These are phyloP conservation scores for Drosophila cognata DNA, from an alignment of 2,888 invertebrate species.

Conservation along the genomic window DNA sequence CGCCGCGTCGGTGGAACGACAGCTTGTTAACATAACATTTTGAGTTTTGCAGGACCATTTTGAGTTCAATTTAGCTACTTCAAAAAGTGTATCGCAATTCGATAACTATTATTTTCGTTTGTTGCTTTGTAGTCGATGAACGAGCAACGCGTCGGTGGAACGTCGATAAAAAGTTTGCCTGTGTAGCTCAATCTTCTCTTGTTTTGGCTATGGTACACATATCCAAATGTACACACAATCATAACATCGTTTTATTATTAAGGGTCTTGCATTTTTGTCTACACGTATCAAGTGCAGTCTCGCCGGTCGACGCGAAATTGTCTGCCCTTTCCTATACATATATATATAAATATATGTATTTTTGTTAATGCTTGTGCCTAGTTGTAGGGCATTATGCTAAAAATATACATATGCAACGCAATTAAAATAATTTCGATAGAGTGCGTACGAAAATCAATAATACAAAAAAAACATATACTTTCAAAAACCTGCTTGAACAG, in stretches of 20 bases:
- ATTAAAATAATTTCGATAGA: conserved; percentile 41
- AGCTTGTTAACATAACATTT: conserved; percentile 28
- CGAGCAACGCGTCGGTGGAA: conserved; percentile 30
- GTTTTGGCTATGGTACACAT: neutral
- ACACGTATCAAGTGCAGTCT: conserved; percentile 40
- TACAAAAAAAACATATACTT: conserved; percentile 14
- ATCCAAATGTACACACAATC: neutral
- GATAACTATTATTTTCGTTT: conserved; percentile 41
- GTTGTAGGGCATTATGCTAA: conserved; percentile 44
- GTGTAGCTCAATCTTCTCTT: neutral
- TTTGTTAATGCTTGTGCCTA: conserved; percentile 16
- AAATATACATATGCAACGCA: conserved; percentile 45
- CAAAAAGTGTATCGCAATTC: conserved; percentile 28
- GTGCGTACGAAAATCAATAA: conserved; percentile 64
- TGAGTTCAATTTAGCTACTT: conserved; percentile 26
- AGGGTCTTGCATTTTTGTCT: conserved; percentile 10
- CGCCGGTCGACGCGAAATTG: conserved; percentile 31
- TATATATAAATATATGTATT: neutral
- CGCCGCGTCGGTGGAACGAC: neutral
- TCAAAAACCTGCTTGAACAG: conserved; percentile 18
- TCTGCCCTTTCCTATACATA: conserved; percentile 3
- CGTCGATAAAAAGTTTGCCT: no score
- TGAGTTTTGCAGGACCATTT: conserved; percentile 40
- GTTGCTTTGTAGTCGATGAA: conserved; percentile 43
- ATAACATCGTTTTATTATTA: neutral